phyloP scores from a whole-genome alignment of 2,113 vertebrate genomes.

The Prochilodus magdalenae region DNA sequence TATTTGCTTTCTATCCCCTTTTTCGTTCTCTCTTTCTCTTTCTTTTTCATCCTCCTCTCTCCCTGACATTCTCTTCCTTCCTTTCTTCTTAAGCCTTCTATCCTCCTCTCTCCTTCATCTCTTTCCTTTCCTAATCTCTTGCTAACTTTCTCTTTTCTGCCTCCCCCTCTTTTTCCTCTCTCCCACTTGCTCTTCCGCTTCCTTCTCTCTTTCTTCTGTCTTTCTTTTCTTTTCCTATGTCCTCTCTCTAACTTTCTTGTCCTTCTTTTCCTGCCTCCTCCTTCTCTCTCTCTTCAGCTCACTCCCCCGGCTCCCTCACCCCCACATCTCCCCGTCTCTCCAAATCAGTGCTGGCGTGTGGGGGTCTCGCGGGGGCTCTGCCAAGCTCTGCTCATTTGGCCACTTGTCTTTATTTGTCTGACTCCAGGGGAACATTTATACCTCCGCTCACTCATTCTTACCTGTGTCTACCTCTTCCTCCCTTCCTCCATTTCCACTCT shows the following conservation, averaged over 20 bases:
- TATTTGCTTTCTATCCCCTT: too few relatives aligned
- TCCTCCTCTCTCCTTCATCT: background rate
- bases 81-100: too few relatives aligned
- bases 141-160: background rate
- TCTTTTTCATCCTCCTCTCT: background rate
- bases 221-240: too few relatives aligned
- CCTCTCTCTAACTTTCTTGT: background rate
- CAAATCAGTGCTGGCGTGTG: conserved; percentile 51
- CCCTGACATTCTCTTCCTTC: background rate
- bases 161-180: background rate
- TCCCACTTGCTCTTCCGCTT: background rate
- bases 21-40: too few relatives aligned
- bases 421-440: conserved; percentile 58
- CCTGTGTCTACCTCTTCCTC: conserved; percentile 22
- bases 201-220: too few relatives aligned
- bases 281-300: background rate
- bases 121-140: background rate
- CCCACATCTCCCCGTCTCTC: conserved; percentile 6
- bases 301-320: too few relatives aligned
- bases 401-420: conserved; percentile 61
- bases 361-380: conserved; percentile 46
- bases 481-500: background rate
- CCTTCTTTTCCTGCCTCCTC: background rate
- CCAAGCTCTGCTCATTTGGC: conserved; percentile 57
- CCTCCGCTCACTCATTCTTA: conserved; percentile 41